Conservation (phyloP, 2,113 vertebrate genomes). For the Aphyosemion australe region DNA sequence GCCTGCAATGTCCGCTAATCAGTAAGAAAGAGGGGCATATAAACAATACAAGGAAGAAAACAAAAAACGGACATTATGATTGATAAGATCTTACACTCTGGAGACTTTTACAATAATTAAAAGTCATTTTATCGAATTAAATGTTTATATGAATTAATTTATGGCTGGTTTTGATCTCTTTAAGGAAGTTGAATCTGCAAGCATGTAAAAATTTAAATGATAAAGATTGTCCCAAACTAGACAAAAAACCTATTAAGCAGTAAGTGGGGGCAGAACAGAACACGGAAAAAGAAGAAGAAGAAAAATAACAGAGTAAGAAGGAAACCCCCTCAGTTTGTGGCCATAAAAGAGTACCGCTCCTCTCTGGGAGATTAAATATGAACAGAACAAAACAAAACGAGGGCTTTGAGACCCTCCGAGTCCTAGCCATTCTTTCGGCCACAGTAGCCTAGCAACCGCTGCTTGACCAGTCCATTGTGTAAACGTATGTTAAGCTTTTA, state of each 20-base stretch:
- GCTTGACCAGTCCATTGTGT: constrained; percentile 82
- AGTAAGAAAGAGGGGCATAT: too few species aligned
- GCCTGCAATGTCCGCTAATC: background rate
- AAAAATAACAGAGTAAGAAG: constrained; percentile 65
- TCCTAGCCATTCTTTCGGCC: constrained; percentile 77
- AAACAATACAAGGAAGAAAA: too few species aligned
- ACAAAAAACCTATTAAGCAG: constrained; percentile 31
- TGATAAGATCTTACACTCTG: too few species aligned
- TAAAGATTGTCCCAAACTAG: constrained; percentile 10
- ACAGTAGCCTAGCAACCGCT: constrained; percentile 83
- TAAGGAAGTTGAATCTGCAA: background rate
- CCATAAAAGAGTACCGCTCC: constrained; percentile 77
- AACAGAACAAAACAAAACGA: constrained; percentile 81
- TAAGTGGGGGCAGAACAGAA: constrained; percentile 18
- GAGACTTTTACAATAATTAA: background rate
- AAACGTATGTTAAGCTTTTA: constrained; percentile 80
- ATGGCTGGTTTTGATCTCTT: background rate
- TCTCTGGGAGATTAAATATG: constrained; percentile 82
- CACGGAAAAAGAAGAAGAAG: constrained; percentile 13
- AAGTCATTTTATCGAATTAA: background rate
- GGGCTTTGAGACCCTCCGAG: constrained; percentile 75
- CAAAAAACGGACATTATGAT: too few species aligned
- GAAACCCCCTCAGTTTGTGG: constrained; percentile 68
- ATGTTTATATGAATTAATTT: background rate
- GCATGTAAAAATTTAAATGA: too few species aligned